A percentile compares a stretch with the other conserved stretches of the same genome.
These are phyloP conservation scores for Lophochroa leadbeateri DNA, from an alignment of 2,113 vertebrate genomes.

Conservation along the genomic window DNA sequence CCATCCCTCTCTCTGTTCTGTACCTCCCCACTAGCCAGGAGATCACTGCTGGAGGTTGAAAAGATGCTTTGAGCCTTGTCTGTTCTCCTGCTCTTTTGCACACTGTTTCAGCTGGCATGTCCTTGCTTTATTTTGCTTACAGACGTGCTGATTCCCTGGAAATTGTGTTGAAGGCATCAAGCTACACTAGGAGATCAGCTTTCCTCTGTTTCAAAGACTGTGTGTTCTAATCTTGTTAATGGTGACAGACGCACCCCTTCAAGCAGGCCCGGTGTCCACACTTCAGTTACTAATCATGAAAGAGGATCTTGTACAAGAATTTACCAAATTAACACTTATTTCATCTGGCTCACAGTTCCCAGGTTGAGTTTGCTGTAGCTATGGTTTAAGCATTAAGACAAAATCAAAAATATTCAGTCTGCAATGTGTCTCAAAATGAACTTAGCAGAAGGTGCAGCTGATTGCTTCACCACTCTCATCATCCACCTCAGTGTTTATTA, in stretches of 20 bases:
- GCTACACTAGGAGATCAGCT: constrained; percentile 46
- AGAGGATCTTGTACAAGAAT: constrained; percentile 48
- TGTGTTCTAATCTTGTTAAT: constrained; percentile 51
- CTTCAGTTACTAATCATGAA: constrained; percentile 45
- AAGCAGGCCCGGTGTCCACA: neutral
- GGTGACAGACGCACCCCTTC: constrained; percentile 26
- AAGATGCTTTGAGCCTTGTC: neutral
- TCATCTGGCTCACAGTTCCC: constrained; percentile 5
- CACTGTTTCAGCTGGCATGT: neutral
- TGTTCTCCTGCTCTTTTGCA: neutral
- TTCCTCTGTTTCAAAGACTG: constrained; percentile 39
- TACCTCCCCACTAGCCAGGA: neutral
- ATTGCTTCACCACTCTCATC: neutral
- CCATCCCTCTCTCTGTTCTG: neutral
- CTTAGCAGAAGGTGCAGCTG: constrained; percentile 8
- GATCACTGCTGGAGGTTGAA: neutral
- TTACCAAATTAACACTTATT: constrained; percentile 63
- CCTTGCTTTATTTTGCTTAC: constrained; percentile 2
- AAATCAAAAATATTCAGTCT: neutral
- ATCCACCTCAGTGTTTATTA: constrained; percentile 1
- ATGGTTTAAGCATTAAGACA: neutral
- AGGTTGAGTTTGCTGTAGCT: neutral
- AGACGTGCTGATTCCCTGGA: constrained; percentile 29
- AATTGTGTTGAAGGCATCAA: constrained; percentile 52
- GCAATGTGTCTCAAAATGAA: neutral